Evolutionary conservation across 2,113 vertebrate species (phyloP), one percentile per base, ranked within the genome.

Genomic region (Acanthochromis polyacanthus): DNA sequence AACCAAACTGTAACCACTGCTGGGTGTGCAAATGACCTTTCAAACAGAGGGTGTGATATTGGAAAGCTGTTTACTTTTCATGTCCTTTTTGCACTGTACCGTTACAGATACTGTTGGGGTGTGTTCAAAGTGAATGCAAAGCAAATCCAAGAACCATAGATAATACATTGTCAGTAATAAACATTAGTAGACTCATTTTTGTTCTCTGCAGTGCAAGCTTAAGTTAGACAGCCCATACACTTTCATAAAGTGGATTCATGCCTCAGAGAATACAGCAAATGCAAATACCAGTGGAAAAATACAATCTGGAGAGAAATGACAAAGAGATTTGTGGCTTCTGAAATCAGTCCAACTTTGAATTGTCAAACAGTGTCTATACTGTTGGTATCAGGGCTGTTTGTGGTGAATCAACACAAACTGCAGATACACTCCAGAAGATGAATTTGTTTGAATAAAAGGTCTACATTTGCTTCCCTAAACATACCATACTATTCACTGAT

Each of bases 11-110:
- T 51, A 73, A 65, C 51, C 40, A 59, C 19, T 52, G 75, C 71
- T 70, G 66, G 71, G 84, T 19, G 40, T 62, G 17, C 45, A 51
- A 77, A 62, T 81, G 38, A 76, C 23, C 62, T 46, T 46, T 78
- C 25, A 67, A 59, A 57, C n/a, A 53, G 16, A 53, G 3, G 8
- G 25, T 17, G 46, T 40, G 40, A 43, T 43, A 15, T 43, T 14
- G 40, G 40, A 43, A 14, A 43, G 14, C 15, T 43, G 1, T 15
- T 12, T 43, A 43, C 14, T 12, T 14, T 43, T 43, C 4, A 15
- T 15, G 14, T 43, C 15, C 40, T 43, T 43, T 15, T 43, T 43
- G 40, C 14, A 15, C 40, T 14, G 12, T 43, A 4, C 40, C 4
- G 11, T 15, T 43, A 43, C 15, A 43, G 12, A 4, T 43, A 15